Conservation (phyloP, 1,140 invertebrate species). For the Dryas iulia region DNA sequence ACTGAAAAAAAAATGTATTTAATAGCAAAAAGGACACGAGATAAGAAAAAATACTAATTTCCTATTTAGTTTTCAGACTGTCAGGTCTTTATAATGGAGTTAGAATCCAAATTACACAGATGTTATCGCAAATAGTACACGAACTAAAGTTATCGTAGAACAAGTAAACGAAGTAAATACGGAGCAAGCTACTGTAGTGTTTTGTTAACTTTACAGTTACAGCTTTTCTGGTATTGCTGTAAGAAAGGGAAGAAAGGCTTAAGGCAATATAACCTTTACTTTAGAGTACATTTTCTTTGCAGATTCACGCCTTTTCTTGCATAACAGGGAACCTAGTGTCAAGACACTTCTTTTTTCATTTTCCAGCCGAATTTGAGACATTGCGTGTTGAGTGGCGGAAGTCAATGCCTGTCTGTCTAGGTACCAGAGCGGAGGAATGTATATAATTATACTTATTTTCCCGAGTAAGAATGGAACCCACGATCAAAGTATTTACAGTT, state of each 20-base stretch:
- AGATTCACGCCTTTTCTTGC: background rate
- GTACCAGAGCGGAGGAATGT: too few species aligned
- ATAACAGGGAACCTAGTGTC: too few species aligned
- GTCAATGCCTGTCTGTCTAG: too few species aligned
- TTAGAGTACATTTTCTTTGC: background rate
- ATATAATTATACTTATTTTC: too few species aligned
- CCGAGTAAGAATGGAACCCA: too few species aligned
- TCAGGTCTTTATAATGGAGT: background rate
- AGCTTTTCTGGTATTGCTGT: background rate
- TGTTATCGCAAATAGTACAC: conserved; percentile 19
- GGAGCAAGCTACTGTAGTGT: conserved; percentile 28
- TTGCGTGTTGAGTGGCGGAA: too few species aligned
- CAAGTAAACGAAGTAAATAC: conserved; percentile 38
- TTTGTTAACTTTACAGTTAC: conserved; percentile 43
- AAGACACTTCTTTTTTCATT: too few species aligned
- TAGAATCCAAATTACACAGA: conserved; percentile 10
- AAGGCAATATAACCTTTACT: background rate
- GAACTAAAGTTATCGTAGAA: conserved; percentile 12
- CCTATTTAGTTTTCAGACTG: background rate
- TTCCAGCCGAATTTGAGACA: too few species aligned
- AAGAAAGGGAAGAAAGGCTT: background rate
- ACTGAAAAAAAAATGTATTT: too few species aligned
- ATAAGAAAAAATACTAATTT: background rate
- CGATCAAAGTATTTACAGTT: too few species aligned
- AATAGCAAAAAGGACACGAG: background rate